These are phyloP conservation scores for Stenotaenia linearis DNA, from an alignment of 2,888 invertebrate genomes.

Conservation along the genomic window DNA sequence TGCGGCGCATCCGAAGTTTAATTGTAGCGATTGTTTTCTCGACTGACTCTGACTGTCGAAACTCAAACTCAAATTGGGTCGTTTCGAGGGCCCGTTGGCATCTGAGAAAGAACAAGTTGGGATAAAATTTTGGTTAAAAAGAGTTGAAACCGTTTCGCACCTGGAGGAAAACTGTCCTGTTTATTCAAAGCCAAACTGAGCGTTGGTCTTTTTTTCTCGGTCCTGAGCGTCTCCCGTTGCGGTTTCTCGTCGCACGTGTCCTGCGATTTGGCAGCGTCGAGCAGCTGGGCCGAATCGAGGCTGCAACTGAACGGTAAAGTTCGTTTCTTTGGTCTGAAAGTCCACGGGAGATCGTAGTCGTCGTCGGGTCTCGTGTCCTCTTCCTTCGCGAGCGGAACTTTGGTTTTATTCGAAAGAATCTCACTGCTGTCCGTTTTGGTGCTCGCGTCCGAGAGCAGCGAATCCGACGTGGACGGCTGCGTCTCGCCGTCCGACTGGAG, in stretches of 20 bases:
- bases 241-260: too few species aligned
- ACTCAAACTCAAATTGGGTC: slow-evolving; percentile 29
- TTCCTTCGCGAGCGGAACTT: not conserved
- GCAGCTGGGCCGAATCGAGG: slow-evolving; percentile 26
- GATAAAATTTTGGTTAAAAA: too few species aligned
- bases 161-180: not conserved
- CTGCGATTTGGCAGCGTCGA: not conserved
- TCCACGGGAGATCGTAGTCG: slow-evolving; percentile 38
- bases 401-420: too few species aligned
- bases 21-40: slow-evolving; percentile 43
- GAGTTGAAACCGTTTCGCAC: too few species aligned
- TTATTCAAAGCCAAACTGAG: not conserved
- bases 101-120: too few species aligned
- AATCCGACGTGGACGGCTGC: not conserved
- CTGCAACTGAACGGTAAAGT: slow-evolving; percentile 18
- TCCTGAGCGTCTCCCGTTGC: too few species aligned
- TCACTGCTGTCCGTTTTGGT: not conserved
- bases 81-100: not conserved
- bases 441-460: not conserved
- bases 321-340: slow-evolving; percentile 26
- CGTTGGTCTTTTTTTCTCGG: not conserved
- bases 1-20: slow-evolving; percentile 53
- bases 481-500: not conserved
- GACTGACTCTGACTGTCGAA: slow-evolving; percentile 36
- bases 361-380: slow-evolving; percentile 35